Percentiles rank a stretch among this genome's conserved stretches.
These are phyloP conservation scores for Syrphus vitripennis DNA, from an alignment of 2,888 invertebrate species.

Conservation along the genomic window DNA sequence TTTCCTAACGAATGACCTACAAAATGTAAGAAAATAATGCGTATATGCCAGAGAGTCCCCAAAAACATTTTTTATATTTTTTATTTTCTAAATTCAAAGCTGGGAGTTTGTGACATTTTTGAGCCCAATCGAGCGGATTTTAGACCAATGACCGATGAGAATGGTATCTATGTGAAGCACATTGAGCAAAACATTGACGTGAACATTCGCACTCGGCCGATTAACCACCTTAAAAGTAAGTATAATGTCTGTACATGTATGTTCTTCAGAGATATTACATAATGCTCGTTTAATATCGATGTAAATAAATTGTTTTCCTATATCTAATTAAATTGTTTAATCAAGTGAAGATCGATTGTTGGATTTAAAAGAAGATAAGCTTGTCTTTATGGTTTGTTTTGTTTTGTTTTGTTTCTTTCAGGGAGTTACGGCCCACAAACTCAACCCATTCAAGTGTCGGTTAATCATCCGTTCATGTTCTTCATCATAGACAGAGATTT, in stretches of 20 bases:
- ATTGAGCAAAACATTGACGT: slow-evolving; percentile 93
- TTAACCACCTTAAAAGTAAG: slow-evolving; percentile 81
- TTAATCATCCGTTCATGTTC: slow-evolving; percentile 91
- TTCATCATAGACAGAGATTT: slow-evolving; percentile 92
- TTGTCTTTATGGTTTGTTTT: slow-evolving; percentile 9
- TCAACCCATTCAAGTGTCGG: slow-evolving; percentile 87
- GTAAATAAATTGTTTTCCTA: slow-evolving; percentile 72
- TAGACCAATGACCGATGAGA: slow-evolving; percentile 89
- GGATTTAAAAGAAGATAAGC: neutral
- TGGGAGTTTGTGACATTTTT: slow-evolving; percentile 90
- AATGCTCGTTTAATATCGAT: slow-evolving; percentile 20
- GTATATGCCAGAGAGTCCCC: neutral
- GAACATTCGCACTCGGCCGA: slow-evolving; percentile 88
- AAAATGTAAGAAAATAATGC: slow-evolving; percentile 84
- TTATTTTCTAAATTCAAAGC: slow-evolving; percentile 81
- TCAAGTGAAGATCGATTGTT: slow-evolving; percentile 78
- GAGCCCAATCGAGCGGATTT: slow-evolving; percentile 91
- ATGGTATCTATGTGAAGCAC: slow-evolving; percentile 90
- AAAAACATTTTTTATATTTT: slow-evolving; percentile 21
- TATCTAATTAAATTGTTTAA: slow-evolving; percentile 72
- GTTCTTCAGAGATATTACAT: slow-evolving; percentile 29
- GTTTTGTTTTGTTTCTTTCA: slow-evolving; percentile 65
- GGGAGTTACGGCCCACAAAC: slow-evolving; percentile 79
- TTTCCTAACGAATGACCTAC: slow-evolving; percentile 89
- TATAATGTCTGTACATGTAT: slow-evolving; percentile 73